Evolutionary conservation across 53 echinoderm and acorn worm genomes (phyloP).

Genomic region (Stichopus horrens): DNA sequence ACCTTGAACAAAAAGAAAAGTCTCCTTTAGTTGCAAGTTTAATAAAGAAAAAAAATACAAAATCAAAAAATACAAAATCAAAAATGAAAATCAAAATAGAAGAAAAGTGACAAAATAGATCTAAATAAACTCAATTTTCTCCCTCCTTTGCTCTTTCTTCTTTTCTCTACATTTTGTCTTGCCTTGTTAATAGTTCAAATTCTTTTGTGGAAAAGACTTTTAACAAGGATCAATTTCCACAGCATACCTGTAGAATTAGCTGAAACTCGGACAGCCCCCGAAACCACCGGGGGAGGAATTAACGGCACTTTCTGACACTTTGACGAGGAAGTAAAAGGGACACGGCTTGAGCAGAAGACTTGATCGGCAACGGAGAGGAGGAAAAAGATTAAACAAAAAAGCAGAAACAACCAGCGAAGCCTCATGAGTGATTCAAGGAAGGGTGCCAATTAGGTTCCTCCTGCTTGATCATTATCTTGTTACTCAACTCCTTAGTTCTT

Average conservation of each 20-base stretch:
- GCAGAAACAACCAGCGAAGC: not conserved
- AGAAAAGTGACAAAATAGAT: not conserved
- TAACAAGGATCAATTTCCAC: not conserved
- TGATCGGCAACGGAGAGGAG: not conserved
- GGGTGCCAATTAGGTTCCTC: conserved; percentile 36
- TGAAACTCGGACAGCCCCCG: not conserved
- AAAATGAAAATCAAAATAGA: not conserved
- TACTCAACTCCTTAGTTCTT: conserved; percentile 9
- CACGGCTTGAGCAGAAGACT: not conserved
- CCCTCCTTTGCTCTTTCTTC: not conserved
- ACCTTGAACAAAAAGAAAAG: too few relatives aligned
- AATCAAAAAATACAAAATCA: not conserved
- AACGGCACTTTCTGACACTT: not conserved
- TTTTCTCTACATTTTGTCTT: too few relatives aligned
- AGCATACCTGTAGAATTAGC: not conserved
- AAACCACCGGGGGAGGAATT: conserved; percentile 26
- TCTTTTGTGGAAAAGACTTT: not conserved
- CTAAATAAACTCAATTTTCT: not conserved
- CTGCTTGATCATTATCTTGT: conserved; percentile 30
- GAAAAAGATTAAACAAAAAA: not conserved
- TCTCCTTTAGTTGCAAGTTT: too few relatives aligned
- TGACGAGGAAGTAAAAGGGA: too few relatives aligned
- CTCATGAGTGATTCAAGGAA: conserved; percentile 9
- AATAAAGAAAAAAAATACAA: not conserved
- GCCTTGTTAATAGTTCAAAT: not conserved